These are phyloP conservation scores for Drosophila funebris DNA, from an alignment of 1,140 invertebrate genomes.

Conservation along the genomic window DNA sequence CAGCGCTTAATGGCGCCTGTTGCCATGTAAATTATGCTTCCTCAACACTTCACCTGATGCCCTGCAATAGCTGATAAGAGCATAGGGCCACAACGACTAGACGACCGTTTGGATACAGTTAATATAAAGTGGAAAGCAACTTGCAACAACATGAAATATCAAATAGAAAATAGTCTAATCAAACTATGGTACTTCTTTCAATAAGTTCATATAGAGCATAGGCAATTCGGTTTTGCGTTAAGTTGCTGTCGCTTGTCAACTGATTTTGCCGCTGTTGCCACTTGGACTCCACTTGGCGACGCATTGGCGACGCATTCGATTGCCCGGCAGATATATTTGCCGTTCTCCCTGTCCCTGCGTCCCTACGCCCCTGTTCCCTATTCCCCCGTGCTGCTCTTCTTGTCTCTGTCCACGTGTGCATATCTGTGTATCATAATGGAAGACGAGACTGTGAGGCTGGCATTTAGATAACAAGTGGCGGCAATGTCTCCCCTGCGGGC, in stretches of 20 bases:
- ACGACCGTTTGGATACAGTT: not conserved
- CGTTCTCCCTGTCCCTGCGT: not conserved
- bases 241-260: constrained; percentile 7
- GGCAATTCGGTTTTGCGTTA: not conserved
- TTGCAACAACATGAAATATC: too few species aligned
- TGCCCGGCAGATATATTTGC: constrained; percentile 57
- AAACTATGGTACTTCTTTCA: not conserved
- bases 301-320: constrained; percentile 71
- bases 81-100: not conserved
- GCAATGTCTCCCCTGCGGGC: constrained; percentile 1
- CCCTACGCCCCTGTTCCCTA: not conserved
- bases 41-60: constrained; percentile 64
- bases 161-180: too few species aligned
- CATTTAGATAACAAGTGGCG: constrained; percentile 78
- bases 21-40: constrained; percentile 83
- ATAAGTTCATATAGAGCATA: constrained; percentile 2
- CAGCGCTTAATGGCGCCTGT: constrained; percentile 73
- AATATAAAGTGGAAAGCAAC: not conserved
- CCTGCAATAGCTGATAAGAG: constrained; percentile 22
- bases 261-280: constrained; percentile 15
- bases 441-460: constrained; percentile 84
- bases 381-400: too few species aligned
- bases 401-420: constrained; percentile 60
- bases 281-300: constrained; percentile 39
- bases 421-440: constrained; percentile 84